Conservation (phyloP, 2,888 invertebrate species). For the Hypselothyrea guttata region DNA sequence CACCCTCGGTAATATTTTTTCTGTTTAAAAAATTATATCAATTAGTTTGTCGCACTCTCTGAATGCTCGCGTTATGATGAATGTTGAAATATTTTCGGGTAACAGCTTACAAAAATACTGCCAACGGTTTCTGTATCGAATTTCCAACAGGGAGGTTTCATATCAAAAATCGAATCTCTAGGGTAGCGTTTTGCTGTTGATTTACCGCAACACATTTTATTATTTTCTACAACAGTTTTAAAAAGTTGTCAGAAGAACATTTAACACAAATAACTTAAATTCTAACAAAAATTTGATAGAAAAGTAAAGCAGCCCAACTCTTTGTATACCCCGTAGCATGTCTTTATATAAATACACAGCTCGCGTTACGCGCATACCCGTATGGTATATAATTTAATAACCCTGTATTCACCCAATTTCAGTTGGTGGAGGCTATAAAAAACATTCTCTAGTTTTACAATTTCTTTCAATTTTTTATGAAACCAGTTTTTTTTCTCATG, state of each 20-base stretch:
- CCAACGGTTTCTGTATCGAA: conserved; percentile 14
- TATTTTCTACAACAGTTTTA: neutral
- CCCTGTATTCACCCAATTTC: too few relatives aligned
- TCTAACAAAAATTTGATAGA: too few relatives aligned
- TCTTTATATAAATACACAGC: too few relatives aligned
- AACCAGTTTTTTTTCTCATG: conserved; percentile 55
- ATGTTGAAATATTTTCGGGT: neutral
- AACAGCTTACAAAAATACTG: conserved; percentile 33
- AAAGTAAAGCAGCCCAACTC: too few relatives aligned
- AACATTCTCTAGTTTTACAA: too few relatives aligned
- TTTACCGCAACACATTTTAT: neutral
- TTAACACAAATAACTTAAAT: too few relatives aligned
- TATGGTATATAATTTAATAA: too few relatives aligned
- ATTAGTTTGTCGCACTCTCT: conserved; percentile 40
- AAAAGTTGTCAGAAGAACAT: too few relatives aligned
- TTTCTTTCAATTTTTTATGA: neutral
- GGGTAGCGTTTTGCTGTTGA: neutral
- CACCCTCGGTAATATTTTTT: conserved; percentile 9
- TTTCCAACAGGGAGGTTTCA: conserved; percentile 5
- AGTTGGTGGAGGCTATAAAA: too few relatives aligned
- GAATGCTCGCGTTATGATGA: conserved; percentile 17
- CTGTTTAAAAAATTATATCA: conserved; percentile 40
- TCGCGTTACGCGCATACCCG: too few relatives aligned
- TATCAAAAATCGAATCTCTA: neutral
- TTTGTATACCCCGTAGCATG: too few relatives aligned